These are phyloP conservation scores for Drosophila trapezifrons DNA, from an alignment of 1,140 invertebrate genomes.

Conservation along the genomic window DNA sequence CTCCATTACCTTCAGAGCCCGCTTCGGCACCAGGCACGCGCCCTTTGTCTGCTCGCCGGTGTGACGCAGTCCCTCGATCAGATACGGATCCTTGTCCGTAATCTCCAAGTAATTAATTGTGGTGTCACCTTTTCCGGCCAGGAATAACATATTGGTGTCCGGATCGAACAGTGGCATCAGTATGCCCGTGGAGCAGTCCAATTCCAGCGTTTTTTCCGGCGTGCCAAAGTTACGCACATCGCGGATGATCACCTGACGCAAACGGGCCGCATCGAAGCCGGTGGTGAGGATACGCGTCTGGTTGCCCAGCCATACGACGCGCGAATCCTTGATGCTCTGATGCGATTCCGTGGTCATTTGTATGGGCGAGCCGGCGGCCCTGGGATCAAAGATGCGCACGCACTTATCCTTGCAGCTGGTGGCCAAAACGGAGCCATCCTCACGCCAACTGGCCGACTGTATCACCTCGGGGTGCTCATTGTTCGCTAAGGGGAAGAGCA, in stretches of 20 bases:
- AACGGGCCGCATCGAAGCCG: conserved; percentile 90
- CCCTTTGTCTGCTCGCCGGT: conserved; percentile 95
- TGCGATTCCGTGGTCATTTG: conserved; percentile 90
- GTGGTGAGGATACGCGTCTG: conserved; percentile 93
- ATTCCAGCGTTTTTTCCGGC: conserved; percentile 90
- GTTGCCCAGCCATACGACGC: conserved; percentile 94
- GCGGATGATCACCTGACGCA: conserved; percentile 93
- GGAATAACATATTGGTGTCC: conserved; percentile 96
- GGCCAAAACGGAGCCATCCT: conserved; percentile 90
- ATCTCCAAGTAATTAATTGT: conserved; percentile 95
- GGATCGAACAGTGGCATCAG: conserved; percentile 95
- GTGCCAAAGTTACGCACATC: conserved; percentile 92
- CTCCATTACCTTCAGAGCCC: conserved; percentile 96
- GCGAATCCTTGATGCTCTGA: conserved; percentile 95
- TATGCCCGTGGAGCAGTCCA: conserved; percentile 96
- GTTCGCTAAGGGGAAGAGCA: conserved; percentile 86
- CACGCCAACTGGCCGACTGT: conserved; percentile 93
- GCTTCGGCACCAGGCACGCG: conserved; percentile 94
- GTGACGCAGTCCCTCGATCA: conserved; percentile 89
- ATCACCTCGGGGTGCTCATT: conserved; percentile 92
- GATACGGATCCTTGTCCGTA: conserved; percentile 91
- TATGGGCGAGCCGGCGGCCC: conserved; percentile 86
- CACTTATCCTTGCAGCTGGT: conserved; percentile 93
- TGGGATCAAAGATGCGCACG: conserved; percentile 92
- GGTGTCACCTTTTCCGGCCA: conserved; percentile 96